Percentiles rank a stretch among this genome's conserved stretches.
phyloP scores from a whole-genome alignment of 2,113 vertebrate genomes.

The Chroicocephalus ridibundus region DNA sequence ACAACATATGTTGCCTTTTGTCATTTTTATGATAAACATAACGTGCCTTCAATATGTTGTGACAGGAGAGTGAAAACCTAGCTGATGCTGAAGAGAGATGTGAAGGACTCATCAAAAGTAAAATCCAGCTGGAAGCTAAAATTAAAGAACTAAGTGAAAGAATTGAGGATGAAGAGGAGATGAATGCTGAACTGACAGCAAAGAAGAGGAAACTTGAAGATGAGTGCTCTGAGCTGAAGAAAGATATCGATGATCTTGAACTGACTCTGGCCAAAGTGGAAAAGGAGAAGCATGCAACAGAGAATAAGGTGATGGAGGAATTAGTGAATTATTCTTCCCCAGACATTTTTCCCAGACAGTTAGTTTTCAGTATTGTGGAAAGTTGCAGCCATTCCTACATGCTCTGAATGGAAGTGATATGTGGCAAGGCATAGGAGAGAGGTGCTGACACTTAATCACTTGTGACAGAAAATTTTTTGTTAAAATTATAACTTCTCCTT shows the following conservation, averaged over 20 bases:
- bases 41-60: background rate
- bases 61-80: conserved; percentile 78
- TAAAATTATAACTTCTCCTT: background rate
- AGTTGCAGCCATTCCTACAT: background rate
- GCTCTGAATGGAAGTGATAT: background rate
- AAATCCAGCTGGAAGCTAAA: conserved; percentile 79
- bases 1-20: background rate
- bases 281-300: conserved; percentile 84
- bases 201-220: conserved; percentile 83
- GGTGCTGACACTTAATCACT: background rate
- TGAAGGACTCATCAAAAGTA: conserved; percentile 77
- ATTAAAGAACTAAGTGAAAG: conserved; percentile 83
- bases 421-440: background rate
- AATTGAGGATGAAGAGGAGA: conserved; percentile 80
- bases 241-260: conserved; percentile 86
- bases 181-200: conserved; percentile 47
- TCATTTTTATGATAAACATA: conserved; percentile 39
- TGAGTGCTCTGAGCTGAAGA: conserved; percentile 82
- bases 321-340: background rate
- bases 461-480: background rate
- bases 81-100: conserved; percentile 77
- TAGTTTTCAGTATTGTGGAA: background rate
- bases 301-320: conserved; percentile 78
- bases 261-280: conserved; percentile 82
- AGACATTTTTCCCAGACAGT: background rate